Evolutionary conservation across 2,113 vertebrate species (phyloP).

Genomic region (Notechis scutatus): DNA sequence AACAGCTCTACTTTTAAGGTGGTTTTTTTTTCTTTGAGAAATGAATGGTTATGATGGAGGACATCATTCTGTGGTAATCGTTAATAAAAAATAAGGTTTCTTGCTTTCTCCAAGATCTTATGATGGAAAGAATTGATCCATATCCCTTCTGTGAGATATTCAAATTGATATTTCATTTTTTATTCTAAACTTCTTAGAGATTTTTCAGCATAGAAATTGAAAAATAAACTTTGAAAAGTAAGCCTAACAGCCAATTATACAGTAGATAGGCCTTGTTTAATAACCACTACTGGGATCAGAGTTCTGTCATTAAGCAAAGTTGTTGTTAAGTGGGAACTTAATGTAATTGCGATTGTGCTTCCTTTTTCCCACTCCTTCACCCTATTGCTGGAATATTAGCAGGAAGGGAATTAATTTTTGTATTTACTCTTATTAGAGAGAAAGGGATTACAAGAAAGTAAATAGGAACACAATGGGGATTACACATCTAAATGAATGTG

Average conservation of each 20-base stretch:
- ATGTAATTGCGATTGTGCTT: background rate
- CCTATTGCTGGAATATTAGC: background rate
- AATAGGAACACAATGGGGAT: background rate
- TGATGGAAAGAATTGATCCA: background rate
- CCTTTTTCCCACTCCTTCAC: background rate
- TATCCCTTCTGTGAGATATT: background rate
- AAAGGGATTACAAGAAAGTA: background rate
- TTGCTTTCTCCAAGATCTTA: background rate
- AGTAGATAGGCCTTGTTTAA: background rate
- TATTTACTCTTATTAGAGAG: background rate
- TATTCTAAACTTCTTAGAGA: background rate
- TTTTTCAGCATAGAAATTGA: background rate
- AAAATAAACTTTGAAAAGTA: background rate
- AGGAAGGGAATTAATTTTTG: background rate
- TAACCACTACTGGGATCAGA: background rate
- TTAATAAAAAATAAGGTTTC: background rate
- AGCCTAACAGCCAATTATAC: background rate
- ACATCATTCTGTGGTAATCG: background rate
- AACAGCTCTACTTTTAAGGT: background rate
- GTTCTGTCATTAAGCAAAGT: background rate
- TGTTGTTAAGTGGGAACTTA: background rate
- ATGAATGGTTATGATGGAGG: background rate
- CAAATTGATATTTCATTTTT: background rate
- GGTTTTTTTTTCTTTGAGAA: background rate
- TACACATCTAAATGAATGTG: background rate